Evolutionary conservation across 30 jellyfish, hydroid and myxozoan species (phyloP).

Genomic region (Mastigias papua): DNA sequence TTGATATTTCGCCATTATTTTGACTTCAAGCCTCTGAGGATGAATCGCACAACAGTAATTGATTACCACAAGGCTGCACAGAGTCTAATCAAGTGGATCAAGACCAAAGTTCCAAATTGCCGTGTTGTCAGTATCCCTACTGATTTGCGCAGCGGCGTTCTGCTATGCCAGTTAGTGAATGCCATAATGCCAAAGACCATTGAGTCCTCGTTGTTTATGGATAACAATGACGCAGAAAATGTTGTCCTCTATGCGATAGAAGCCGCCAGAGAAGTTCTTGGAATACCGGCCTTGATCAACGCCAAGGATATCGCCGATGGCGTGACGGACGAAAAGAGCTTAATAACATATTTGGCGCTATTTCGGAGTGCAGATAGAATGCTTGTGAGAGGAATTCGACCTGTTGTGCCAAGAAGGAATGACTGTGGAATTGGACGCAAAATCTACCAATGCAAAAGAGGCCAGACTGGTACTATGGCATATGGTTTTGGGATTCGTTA

Average conservation of each 20-base stretch:
- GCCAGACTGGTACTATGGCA: conserved; percentile 67
- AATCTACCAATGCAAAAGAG: neutral
- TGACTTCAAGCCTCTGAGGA: conserved; percentile 36
- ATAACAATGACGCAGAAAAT: conserved; percentile 59
- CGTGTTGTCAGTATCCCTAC: conserved; percentile 48
- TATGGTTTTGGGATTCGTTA: conserved; percentile 95
- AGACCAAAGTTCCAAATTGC: conserved; percentile 71
- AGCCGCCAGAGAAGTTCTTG: conserved; percentile 92
- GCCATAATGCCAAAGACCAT: conserved; percentile 85
- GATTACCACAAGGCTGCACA: conserved; percentile 82
- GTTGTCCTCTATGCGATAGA: conserved; percentile 73
- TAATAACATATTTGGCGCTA: conserved; percentile 89
- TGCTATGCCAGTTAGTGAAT: conserved; percentile 75
- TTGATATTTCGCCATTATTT: conserved; percentile 82
- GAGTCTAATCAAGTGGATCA: conserved; percentile 88
- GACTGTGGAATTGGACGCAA: neutral
- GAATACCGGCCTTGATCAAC: conserved; percentile 82
- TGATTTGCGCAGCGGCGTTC: conserved; percentile 80
- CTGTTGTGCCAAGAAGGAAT: conserved; percentile 30
- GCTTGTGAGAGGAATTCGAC: conserved; percentile 80
- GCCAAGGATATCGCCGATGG: conserved; percentile 74
- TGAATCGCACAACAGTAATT: conserved; percentile 45
- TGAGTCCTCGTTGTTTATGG: conserved; percentile 52
- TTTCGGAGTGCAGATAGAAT: conserved; percentile 94
- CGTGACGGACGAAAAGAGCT: conserved; percentile 79